These are phyloP conservation scores for Ophioderma brevispina DNA, from an alignment of 35 echinoderm and acorn worm genomes.

Conservation along the genomic window DNA sequence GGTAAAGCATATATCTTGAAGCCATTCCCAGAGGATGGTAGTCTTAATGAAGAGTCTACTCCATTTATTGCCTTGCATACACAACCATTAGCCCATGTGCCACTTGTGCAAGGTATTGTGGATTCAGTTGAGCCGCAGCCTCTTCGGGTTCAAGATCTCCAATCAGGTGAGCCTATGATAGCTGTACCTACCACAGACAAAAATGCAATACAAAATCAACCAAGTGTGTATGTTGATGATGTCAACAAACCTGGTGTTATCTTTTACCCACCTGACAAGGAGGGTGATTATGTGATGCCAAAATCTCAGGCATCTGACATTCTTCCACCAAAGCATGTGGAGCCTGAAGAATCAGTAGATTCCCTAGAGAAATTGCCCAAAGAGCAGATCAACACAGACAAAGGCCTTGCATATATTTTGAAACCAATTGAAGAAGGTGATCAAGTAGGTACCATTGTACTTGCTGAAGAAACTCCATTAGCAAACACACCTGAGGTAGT, in stretches of 20 bases:
- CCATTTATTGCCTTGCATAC: background rate
- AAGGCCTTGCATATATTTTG: slow-evolving; percentile 59
- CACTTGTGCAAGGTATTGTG: background rate
- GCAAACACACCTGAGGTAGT: slow-evolving; percentile 6
- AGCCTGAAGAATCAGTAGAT: background rate
- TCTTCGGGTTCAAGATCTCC: slow-evolving; percentile 36
- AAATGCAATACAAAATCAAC: background rate
- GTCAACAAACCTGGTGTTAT: background rate
- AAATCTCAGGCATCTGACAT: background rate
- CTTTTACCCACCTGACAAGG: background rate
- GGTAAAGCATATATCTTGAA: background rate
- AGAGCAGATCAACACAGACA: slow-evolving; percentile 50
- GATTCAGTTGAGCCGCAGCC: background rate
- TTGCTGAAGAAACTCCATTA: background rate
- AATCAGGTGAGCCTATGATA: slow-evolving; percentile 38
- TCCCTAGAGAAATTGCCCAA: background rate
- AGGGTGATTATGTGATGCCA: background rate
- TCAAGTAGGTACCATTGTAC: background rate
- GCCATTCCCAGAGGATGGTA: background rate
- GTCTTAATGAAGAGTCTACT: background rate
- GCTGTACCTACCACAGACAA: slow-evolving; percentile 28
- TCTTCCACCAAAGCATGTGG: background rate
- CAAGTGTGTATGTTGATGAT: slow-evolving; percentile 33
- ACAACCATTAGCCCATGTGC: background rate
- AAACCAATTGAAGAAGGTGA: slow-evolving; percentile 12